Base-by-base conservation (phyloP, 2,797 vertebrate species). In the Tapera naevia region DNA sequence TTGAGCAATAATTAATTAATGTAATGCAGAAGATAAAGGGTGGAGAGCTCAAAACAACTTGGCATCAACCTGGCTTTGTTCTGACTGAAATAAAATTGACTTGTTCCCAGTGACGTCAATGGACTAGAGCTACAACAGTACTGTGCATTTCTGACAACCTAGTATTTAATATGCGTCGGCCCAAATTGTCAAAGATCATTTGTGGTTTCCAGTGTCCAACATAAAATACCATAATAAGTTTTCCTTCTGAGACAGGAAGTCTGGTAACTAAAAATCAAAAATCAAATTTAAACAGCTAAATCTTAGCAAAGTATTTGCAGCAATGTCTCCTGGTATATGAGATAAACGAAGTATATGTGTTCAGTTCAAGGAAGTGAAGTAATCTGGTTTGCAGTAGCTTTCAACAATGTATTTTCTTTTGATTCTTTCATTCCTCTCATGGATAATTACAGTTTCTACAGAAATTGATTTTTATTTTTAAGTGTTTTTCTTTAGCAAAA, bases 1-100 rank as follows among this genome's bases (percentile, higher is more conserved):
- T 96, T 96, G 89, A 86, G 90, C 90, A 94, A 94, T 87, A 91
- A 94, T 87, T 95, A 94, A 93, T 91, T 93, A 94, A 94, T 89
- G 88, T 21, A 87, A 84, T 74, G 88, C 27, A 22, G 91, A 94
- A 95, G 71, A 85, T 37, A 61, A 1, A 69, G 94, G 88, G 93
- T 87, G 93, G 94, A 89, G 89, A 93, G 87, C 89, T 91, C 71
- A 94, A 91, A 95, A 94, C 89, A 96, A 60, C 78, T 85, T 80
- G 41, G 54, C 89, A 87, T 91, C 89, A 94, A 41, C 12, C 83
- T 94, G 78, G 75, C 92, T 95, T 93, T 78, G 50, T 88, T 96
- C 71, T 81, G 87, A 28, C 2, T 96, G 86, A 94, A 94, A 93
- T 85, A 58, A 95, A 89, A 93, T 82, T 88, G 91, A 91, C 71